These are phyloP conservation scores for Halcyon smyrnensis DNA, from an alignment of 2,797 vertebrate species.

Conservation along the genomic window DNA sequence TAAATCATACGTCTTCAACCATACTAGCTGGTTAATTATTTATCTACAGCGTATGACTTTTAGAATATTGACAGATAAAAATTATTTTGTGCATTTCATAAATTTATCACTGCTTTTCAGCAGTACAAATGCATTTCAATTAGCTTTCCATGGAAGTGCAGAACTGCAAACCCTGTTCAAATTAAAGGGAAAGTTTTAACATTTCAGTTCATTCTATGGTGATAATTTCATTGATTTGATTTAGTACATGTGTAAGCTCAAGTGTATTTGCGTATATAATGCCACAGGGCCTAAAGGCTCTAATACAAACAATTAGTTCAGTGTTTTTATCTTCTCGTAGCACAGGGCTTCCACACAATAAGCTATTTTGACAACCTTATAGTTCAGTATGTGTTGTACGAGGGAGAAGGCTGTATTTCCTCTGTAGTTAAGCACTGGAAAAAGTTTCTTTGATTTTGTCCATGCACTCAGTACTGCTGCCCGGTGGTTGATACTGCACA, in stretches of 20 bases:
- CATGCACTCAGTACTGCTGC: not conserved
- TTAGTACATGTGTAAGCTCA: conserved; percentile 54
- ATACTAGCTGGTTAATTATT: conserved; percentile 4
- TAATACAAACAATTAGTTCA: conserved; percentile 53
- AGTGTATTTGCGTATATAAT: conserved; percentile 68
- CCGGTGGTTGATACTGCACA: not conserved
- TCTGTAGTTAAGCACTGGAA: not conserved
- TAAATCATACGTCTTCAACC: conserved; percentile 16
- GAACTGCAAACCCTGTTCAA: conserved; percentile 59
- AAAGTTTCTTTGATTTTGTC: not conserved
- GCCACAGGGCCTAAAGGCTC: not conserved
- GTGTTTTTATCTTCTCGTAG: conserved; percentile 58
- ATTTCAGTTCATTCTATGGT: conserved; percentile 32
- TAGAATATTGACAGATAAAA: conserved; percentile 60
- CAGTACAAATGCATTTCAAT: conserved; percentile 56
- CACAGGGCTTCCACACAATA: conserved; percentile 32
- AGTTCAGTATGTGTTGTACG: conserved; percentile 5
- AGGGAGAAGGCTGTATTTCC: not conserved
- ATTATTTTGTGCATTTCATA: conserved; percentile 51
- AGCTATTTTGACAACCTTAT: conserved; percentile 15
- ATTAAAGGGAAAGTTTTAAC: conserved; percentile 42
- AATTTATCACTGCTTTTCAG: conserved; percentile 65
- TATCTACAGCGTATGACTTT: conserved; percentile 28
- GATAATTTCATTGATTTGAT: conserved; percentile 66
- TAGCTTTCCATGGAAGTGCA: conserved; percentile 58